Conservation (phyloP, 2,797 vertebrate genomes). For the Cryptoprocta ferox region DNA sequence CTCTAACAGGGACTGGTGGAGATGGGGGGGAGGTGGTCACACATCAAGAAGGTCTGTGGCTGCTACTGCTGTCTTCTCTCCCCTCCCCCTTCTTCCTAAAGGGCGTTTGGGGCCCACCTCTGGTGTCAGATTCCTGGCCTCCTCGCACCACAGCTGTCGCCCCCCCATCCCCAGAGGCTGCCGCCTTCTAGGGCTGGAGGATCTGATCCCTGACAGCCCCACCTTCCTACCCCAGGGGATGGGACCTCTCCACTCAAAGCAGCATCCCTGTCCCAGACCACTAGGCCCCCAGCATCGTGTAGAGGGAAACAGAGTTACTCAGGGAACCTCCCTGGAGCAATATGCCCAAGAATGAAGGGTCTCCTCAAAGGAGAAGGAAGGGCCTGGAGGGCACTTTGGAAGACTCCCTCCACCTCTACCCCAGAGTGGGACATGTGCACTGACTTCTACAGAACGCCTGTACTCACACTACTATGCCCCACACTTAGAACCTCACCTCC, state of each 20-base stretch:
- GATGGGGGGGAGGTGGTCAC: too few relatives aligned
- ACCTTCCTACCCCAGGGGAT: constrained; percentile 7
- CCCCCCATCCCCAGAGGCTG: constrained; percentile 66
- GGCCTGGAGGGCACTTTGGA: neutral
- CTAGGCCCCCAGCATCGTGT: neutral
- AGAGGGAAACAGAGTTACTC: neutral
- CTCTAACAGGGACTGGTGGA: neutral
- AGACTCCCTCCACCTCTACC: neutral
- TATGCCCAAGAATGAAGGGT: neutral
- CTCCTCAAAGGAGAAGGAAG: neutral
- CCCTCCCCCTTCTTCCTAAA: neutral
- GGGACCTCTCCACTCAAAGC: neutral
- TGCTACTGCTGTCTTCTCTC: neutral
- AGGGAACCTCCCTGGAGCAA: neutral
- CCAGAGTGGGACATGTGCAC: neutral
- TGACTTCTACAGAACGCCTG: neutral
- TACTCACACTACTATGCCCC: neutral
- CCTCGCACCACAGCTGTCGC: constrained; percentile 69
- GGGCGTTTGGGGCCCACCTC: constrained; percentile 3
- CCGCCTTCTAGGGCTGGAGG: constrained; percentile 27
- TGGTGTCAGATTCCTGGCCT: constrained; percentile 71
- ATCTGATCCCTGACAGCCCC: constrained; percentile 53
- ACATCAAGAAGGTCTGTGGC: neutral
- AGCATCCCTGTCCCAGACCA: neutral
- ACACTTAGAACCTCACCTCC: neutral